Evolutionary conservation across 2,888 invertebrate genomes (phyloP).

Genomic region (Thyatira batis): DNA sequence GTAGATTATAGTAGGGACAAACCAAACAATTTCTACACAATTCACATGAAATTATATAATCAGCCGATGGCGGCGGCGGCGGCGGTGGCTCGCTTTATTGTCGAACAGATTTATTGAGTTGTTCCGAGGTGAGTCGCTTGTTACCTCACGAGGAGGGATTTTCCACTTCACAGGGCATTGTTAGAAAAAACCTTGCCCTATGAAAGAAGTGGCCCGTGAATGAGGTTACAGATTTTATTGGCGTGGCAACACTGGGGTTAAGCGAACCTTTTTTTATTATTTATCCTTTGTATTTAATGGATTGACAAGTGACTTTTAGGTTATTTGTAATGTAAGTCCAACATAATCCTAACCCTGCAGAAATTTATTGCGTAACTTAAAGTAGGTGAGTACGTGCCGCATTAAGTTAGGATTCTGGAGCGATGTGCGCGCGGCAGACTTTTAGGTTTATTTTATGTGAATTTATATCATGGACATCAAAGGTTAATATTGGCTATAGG

Average conservation of each 20-base stretch:
- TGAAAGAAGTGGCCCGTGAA: slow-evolving; percentile 14
- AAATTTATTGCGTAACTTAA: not conserved
- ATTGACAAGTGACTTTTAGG: not conserved
- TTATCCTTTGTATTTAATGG: not conserved
- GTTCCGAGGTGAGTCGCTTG: slow-evolving; percentile 21
- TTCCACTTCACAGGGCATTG: slow-evolving; percentile 29
- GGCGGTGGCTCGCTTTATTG: not conserved
- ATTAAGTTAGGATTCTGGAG: not conserved
- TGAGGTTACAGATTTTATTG: not conserved
- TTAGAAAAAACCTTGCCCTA: slow-evolving; percentile 24
- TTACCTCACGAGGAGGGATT: slow-evolving; percentile 31
- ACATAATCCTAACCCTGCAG: not conserved
- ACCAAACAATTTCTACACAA: not conserved
- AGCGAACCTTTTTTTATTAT: not conserved
- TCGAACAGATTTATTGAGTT: slow-evolving; percentile 39
- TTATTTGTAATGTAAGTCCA: not conserved
- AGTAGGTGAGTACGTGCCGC: not conserved
- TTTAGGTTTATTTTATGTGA: no score
- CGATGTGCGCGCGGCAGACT: not conserved
- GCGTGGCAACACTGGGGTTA: not conserved
- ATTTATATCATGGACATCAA: no score
- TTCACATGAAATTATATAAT: not conserved
- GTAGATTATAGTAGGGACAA: no score
- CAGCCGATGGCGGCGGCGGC: no score
- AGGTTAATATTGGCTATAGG: no score